Evolutionary conservation across 1,140 invertebrate genomes (phyloP).

Genomic region (Colletes latitarsis): DNA sequence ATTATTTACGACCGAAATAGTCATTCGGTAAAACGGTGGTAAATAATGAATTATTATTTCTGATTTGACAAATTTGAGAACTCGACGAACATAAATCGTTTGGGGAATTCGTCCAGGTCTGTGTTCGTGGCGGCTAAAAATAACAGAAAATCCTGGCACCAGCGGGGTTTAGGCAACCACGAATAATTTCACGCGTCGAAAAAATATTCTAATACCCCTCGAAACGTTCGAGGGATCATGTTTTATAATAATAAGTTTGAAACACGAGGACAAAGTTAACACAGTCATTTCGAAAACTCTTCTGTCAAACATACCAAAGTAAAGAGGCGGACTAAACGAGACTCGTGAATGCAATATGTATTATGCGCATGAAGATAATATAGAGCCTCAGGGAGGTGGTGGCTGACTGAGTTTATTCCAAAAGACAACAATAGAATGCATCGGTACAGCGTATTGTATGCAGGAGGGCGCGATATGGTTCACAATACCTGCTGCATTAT

Average conservation of each 20-base stretch:
- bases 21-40: too few relatives aligned
- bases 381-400: conserved; percentile 63
- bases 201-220: not conserved
- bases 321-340: conserved; percentile 63
- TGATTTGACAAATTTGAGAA: too few relatives aligned
- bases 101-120: too few relatives aligned
- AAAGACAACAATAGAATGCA: conserved; percentile 76
- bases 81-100: too few relatives aligned
- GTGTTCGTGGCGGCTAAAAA: not conserved
- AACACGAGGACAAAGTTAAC: conserved; percentile 41
- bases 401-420: conserved; percentile 72
- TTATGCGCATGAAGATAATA: conserved; percentile 70
- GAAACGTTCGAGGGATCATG: conserved; percentile 12
- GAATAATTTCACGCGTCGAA: not conserved
- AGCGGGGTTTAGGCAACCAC: not conserved
- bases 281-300: conserved; percentile 56
- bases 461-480: conserved; percentile 69
- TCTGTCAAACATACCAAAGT: conserved; percentile 54
- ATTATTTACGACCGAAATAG: too few relatives aligned
- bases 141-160: too few relatives aligned
- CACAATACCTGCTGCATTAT: conserved; percentile 79
- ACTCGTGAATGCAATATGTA: conserved; percentile 67
- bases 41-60: too few relatives aligned
- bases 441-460: conserved; percentile 76
- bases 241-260: conserved; percentile 8